Conservation (phyloP, 2,888 invertebrate genomes). For the Leucophenga maculata region DNA sequence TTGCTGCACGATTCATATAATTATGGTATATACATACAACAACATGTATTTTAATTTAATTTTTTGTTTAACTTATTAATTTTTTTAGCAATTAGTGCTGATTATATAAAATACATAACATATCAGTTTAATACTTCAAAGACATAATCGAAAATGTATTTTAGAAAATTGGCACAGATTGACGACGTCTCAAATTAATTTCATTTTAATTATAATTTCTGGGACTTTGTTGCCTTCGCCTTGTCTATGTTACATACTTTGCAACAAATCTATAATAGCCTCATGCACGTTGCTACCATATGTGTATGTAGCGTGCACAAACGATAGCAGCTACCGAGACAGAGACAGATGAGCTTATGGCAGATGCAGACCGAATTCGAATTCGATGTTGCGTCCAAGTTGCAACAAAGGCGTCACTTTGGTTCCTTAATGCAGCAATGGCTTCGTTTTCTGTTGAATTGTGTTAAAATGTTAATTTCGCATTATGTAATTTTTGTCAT, state of each 20-base stretch:
- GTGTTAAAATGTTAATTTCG: slow-evolving; percentile 66
- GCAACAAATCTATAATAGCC: slow-evolving; percentile 12
- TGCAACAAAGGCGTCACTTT: slow-evolving; percentile 33
- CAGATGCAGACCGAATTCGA: slow-evolving; percentile 18
- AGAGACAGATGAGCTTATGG: slow-evolving; percentile 51
- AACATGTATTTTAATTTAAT: too few species aligned
- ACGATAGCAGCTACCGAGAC: slow-evolving; percentile 33
- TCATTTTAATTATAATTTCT: too few species aligned
- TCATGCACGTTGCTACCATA: background rate
- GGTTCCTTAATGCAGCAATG: background rate
- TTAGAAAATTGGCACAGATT: too few species aligned
- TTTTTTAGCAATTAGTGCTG: too few species aligned
- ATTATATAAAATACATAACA: too few species aligned
- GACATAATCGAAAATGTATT: too few species aligned
- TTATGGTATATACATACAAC: too few species aligned
- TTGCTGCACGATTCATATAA: too few species aligned
- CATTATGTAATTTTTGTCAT: slow-evolving; percentile 65
- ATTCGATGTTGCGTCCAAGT: slow-evolving; percentile 32
- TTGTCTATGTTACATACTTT: background rate
- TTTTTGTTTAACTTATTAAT: too few species aligned
- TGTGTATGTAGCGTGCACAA: background rate
- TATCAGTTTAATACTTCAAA: too few species aligned
- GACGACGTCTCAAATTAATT: too few species aligned
- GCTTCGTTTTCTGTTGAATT: slow-evolving; percentile 50
- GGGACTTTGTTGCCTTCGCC: too few species aligned